Conservation (phyloP, 1,140 invertebrate species). For the Procambarus clarkii region DNA sequence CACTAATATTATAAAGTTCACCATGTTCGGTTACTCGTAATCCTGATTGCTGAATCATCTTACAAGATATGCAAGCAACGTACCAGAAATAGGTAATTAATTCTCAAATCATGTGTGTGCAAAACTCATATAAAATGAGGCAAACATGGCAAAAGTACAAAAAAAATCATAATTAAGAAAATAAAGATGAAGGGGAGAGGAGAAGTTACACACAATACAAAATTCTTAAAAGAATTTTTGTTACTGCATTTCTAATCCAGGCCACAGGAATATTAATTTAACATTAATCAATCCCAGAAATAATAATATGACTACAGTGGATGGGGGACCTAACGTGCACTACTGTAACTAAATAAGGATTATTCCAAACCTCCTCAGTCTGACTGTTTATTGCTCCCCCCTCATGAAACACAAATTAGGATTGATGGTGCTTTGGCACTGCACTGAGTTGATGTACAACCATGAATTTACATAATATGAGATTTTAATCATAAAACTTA, state of each 20-base stretch:
- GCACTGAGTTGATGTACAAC: conserved; percentile 26
- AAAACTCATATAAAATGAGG: conserved; percentile 18
- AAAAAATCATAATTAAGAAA: not conserved
- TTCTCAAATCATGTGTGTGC: not conserved
- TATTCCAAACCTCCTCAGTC: not conserved
- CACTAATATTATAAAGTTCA: too few species aligned
- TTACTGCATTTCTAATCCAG: not conserved
- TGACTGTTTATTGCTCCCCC: conserved; percentile 5
- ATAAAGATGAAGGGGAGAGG: not conserved
- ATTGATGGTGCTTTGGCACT: conserved; percentile 64
- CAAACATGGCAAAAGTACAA: conserved; percentile 17
- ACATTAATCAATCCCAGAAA: not conserved
- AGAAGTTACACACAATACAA: not conserved
- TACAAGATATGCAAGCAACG: not conserved
- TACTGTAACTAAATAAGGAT: not conserved
- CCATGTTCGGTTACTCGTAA: too few species aligned
- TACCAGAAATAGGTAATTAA: not conserved
- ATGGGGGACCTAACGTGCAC: not conserved
- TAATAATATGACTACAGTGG: not conserved
- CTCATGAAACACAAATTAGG: conserved; percentile 29
- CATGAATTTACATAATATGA: conserved; percentile 50
- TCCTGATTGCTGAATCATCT: not conserved
- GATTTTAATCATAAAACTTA: conserved; percentile 54
- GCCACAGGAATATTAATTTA: not conserved
- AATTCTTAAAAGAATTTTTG: not conserved